These are phyloP conservation scores for Nemurella pictetii DNA, from an alignment of 2,888 invertebrate species.

Conservation along the genomic window DNA sequence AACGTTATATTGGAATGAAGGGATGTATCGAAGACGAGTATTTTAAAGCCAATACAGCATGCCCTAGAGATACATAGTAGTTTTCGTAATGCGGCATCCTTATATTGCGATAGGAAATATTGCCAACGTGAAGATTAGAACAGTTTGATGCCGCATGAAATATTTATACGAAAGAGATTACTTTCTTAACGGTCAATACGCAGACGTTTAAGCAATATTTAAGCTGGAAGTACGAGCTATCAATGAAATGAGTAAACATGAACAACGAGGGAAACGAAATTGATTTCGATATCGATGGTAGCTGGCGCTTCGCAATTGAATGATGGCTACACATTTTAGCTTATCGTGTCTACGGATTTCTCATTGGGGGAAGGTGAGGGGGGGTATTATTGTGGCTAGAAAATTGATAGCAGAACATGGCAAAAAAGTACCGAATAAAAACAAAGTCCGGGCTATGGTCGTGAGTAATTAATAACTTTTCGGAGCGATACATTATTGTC, in stretches of 20 bases:
- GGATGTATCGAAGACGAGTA: neutral
- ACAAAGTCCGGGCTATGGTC: neutral
- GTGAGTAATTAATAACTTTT: no score
- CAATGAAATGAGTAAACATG: neutral
- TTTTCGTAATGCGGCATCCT: neutral
- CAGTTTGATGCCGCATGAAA: neutral
- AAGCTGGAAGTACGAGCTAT: neutral
- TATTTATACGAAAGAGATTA: neutral
- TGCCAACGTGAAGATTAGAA: neutral
- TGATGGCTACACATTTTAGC: neutral
- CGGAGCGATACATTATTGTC: neutral
- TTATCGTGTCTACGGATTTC: neutral
- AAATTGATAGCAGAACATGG: neutral
- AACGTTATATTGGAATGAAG: neutral
- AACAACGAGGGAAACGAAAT: neutral
- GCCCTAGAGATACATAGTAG: neutral
- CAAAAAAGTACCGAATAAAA: neutral
- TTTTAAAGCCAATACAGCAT: neutral
- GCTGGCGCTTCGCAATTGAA: neutral
- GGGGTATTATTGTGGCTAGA: neutral
- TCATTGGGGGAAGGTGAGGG: neutral
- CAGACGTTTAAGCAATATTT: neutral
- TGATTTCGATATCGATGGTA: neutral
- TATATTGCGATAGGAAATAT: neutral
- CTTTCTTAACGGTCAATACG: neutral